Evolutionary conservation across 2,888 invertebrate genomes (phyloP).

Genomic region (Zootermopsis nevadensis): DNA sequence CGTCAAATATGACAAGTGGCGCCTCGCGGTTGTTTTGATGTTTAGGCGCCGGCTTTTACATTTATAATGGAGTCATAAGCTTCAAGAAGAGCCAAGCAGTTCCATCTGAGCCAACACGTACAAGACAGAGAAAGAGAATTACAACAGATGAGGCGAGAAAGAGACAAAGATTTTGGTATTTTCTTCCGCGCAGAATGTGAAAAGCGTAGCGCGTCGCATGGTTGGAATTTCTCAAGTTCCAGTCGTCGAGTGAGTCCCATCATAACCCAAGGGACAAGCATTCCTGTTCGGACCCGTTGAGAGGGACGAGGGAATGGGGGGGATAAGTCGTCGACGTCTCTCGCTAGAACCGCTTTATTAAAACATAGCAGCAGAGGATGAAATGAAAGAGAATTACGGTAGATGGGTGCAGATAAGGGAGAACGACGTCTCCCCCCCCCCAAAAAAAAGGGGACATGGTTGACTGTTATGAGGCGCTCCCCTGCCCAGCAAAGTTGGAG

Average conservation of each 20-base stretch:
- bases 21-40: background rate
- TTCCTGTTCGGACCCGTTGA: background rate
- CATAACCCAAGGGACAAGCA: conserved; percentile 12
- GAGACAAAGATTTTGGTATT: background rate
- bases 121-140: background rate
- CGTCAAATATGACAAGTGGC: background rate
- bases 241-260: background rate
- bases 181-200: conserved; percentile 8
- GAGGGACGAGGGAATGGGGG: background rate
- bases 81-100: background rate
- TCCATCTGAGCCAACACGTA: background rate
- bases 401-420: conserved; percentile 3
- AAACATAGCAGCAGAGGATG: conserved; percentile 11
- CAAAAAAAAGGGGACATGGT: background rate
- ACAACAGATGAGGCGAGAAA: background rate
- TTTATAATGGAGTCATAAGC: conserved; percentile 12
- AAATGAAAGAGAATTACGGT: background rate
- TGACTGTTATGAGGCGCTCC: background rate
- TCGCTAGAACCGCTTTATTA: conserved; percentile 2
- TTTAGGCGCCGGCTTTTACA: background rate
- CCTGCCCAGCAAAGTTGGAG: background rate
- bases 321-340: background rate
- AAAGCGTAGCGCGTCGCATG: background rate
- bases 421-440: background rate
- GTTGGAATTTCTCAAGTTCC: conserved; percentile 17